Evolutionary conservation across 2,797 vertebrate species (phyloP), one percentile per base, ranked within the genome.

Genomic region (Lycodopsis pacificus): DNA sequence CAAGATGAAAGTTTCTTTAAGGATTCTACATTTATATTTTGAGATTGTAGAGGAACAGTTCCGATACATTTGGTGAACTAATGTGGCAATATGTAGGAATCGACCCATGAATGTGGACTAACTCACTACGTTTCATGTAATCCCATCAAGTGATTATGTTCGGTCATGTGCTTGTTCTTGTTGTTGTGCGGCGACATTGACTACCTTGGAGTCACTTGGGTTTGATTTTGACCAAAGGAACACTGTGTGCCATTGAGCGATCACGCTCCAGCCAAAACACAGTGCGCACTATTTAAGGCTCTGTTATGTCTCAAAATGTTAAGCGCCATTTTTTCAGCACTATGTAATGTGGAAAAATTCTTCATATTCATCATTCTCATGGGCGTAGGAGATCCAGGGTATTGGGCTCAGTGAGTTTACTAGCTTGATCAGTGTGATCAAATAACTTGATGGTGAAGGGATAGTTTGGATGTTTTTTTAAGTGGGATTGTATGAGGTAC

Each of bases 241-340:
- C 51, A 17, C 4, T 17, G 15, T 46, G 32, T 54, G 36, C 53
- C 49, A 3, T 4, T 15, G 53, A 64, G 22, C 44, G 20, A 1
- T 32, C 19, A 0, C 0, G 48, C 61, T 87, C 81, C 78, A 84
- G 83, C 53, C 46, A 64, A 80, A 86, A 83, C 84, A 83, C 75
- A 77, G 22, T 14, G 15, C 0, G 9, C 57, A 3, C 79, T 81
- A 77, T 86, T 86, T 86, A 49, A 65, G 70, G 68, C n/a, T 67
- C 30, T 62, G 62, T 67, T 73, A n/a, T 62, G 73, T 58, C 53
- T 75, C 54, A 62, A 51, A 83, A 70, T 72, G 71, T 71, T 32
- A 32, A 22, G 46, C 58, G 56, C 27, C 62, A 25, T 78, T 71
- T 51, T 42, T 66, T 46, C 61, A 63, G 15, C 40, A 14, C 42